Conservation (phyloP, 35 echinoderm and acorn worm species). For the Lytechinus variegatus region DNA sequence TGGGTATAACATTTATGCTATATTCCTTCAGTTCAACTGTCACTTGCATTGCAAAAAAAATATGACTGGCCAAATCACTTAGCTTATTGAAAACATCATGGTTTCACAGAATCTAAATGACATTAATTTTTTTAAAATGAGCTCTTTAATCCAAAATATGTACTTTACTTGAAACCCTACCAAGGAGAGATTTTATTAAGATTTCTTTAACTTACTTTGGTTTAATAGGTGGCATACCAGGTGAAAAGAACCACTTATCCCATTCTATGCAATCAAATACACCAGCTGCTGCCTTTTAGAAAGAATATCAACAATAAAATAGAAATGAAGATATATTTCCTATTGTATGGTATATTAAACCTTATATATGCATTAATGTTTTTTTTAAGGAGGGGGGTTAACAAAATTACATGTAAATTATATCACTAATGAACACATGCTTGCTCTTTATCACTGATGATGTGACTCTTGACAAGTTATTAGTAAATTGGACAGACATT, state of each 20-base stretch:
- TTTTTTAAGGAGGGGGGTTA: too few species aligned
- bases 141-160: neutral
- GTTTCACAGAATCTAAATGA: too few species aligned
- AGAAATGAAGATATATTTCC: too few species aligned
- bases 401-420: neutral
- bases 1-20: too few species aligned
- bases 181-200: neutral
- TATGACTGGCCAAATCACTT: too few species aligned
- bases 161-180: neutral
- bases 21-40: too few species aligned
- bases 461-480: neutral
- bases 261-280: conserved; percentile 76
- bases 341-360: too few species aligned
- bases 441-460: neutral
- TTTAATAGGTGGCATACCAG: conserved; percentile 86
- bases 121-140: neutral
- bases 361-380: too few species aligned
- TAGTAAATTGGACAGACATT: too few species aligned
- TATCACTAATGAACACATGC: neutral
- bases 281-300: conserved; percentile 50
- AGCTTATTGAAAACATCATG: too few species aligned
- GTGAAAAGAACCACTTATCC: conserved; percentile 75
- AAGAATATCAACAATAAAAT: conserved; percentile 2
- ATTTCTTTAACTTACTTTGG: conserved; percentile 80
- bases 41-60: too few species aligned